A percentile compares a stretch with the other conserved stretches of the same genome.
Conservation (phyloP, 2,113 vertebrate species). For the Ascaphus truei region DNA sequence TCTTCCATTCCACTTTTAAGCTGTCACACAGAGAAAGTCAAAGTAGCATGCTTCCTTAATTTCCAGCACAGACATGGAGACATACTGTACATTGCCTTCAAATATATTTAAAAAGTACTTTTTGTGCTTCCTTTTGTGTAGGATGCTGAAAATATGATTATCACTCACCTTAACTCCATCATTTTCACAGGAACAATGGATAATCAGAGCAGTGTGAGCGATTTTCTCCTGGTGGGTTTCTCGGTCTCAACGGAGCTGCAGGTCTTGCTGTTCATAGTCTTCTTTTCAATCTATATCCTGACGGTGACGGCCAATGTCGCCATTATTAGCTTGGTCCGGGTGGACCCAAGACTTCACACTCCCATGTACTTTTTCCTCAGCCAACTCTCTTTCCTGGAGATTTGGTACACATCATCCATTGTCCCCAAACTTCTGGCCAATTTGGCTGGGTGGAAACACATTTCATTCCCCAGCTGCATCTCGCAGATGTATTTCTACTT, state of each 20-base stretch:
- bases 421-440: constrained; percentile 34
- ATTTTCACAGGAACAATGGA: constrained; percentile 14
- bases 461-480: constrained; percentile 27
- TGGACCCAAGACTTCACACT: constrained; percentile 33
- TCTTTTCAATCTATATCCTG: constrained; percentile 17
- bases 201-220: constrained; percentile 23
- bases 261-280: constrained; percentile 17
- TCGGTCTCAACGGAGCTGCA: constrained; percentile 17
- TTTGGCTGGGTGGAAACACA: constrained; percentile 28
- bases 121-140: too few relatives aligned
- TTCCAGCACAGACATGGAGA: too few relatives aligned
- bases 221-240: constrained; percentile 22
- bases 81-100: too few relatives aligned
- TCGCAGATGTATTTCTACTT: constrained; percentile 41
- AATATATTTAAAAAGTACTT: too few relatives aligned
- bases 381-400: constrained; percentile 40
- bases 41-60: too few relatives aligned
- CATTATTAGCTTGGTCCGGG: constrained; percentile 32
- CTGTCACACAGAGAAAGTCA: too few relatives aligned
- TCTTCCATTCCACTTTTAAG: too few relatives aligned
- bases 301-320: constrained; percentile 27
- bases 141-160: not conserved
- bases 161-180: not conserved
- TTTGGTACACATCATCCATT: constrained; percentile 19
- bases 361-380: constrained; percentile 45